Percentiles rank a stretch among this genome's conserved stretches.
Conservation (phyloP, 2,113 vertebrate species). For the Solea solea region DNA sequence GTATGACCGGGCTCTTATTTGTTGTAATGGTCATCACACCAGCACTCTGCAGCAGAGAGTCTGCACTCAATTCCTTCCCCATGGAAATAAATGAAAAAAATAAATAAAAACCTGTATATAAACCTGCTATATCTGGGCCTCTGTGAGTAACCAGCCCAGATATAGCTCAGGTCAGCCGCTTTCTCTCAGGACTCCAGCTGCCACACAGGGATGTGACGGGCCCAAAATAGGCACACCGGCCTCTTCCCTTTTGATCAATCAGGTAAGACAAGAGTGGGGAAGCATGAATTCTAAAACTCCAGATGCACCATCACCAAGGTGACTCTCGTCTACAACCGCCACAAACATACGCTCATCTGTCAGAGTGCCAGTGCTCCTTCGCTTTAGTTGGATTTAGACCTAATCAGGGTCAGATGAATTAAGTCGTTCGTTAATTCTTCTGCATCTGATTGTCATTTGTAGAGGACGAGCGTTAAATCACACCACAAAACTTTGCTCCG, state of each 20-base stretch:
- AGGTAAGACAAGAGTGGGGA: conserved; percentile 52
- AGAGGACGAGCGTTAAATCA: conserved; percentile 27
- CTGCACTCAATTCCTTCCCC: conserved; percentile 22
- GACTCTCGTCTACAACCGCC: conserved; percentile 63
- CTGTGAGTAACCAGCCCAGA: conserved; percentile 54
- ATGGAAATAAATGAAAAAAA: conserved; percentile 55
- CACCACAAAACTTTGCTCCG: not conserved
- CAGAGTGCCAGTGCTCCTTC: conserved; percentile 38
- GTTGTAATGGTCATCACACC: conserved; percentile 45
- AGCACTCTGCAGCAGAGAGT: conserved; percentile 17
- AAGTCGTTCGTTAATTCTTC: conserved; percentile 33
- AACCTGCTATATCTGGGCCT: not conserved
- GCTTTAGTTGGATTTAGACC: conserved; percentile 38
- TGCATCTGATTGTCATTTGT: conserved; percentile 32
- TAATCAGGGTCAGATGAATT: conserved; percentile 35
- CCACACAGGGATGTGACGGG: conserved; percentile 59
- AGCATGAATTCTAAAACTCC: conserved; percentile 66
- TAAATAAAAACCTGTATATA: conserved; percentile 53
- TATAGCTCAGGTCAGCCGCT: conserved; percentile 24
- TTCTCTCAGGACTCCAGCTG: conserved; percentile 61
- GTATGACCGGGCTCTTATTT: conserved; percentile 58
- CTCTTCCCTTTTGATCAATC: conserved; percentile 76
- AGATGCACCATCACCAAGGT: conserved; percentile 72
- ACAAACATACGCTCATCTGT: conserved; percentile 57
- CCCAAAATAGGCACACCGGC: conserved; percentile 57